Percentiles rank a stretch among this genome's conserved stretches.
Evolutionary conservation across 2,797 vertebrate genomes (phyloP).

Genomic region (Bradypodion ventrale): DNA sequence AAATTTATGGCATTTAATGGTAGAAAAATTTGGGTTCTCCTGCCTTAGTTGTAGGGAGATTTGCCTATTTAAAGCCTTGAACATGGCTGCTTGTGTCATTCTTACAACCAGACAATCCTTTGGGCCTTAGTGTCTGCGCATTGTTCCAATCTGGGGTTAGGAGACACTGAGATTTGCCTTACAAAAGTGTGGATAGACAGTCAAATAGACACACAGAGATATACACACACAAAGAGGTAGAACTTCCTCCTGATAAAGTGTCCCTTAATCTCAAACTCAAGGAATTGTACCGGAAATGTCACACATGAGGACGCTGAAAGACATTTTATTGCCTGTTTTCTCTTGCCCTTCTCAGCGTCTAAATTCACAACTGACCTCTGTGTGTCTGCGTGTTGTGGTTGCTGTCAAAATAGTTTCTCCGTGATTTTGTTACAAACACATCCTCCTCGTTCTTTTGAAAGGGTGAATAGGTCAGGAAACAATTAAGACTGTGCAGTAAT

Average conservation of each 20-base stretch:
- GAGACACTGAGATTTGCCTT: too few species aligned
- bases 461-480: background rate
- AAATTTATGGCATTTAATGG: too few species aligned
- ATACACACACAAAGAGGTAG: background rate
- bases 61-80: too few species aligned
- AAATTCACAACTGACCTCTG: background rate
- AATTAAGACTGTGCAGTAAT: conserved; percentile 7
- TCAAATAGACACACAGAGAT: background rate
- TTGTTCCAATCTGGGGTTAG: too few species aligned
- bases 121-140: too few species aligned
- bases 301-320: background rate
- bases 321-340: background rate
- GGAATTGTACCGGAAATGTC: background rate
- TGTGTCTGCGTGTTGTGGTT: background rate
- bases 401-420: conserved; percentile 4
- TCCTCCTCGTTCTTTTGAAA: background rate
- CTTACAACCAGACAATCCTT: too few species aligned
- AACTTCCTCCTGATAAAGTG: background rate
- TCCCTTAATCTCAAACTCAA: background rate
- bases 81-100: too few species aligned
- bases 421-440: background rate
- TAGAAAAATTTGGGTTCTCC: too few species aligned
- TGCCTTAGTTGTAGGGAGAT: too few species aligned
- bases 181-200: too few species aligned
- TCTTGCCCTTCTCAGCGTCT: background rate